Base-by-base conservation (phyloP, 35 echinoderm and acorn worm genomes). In the Heliocidaris erythrogramma region DNA sequence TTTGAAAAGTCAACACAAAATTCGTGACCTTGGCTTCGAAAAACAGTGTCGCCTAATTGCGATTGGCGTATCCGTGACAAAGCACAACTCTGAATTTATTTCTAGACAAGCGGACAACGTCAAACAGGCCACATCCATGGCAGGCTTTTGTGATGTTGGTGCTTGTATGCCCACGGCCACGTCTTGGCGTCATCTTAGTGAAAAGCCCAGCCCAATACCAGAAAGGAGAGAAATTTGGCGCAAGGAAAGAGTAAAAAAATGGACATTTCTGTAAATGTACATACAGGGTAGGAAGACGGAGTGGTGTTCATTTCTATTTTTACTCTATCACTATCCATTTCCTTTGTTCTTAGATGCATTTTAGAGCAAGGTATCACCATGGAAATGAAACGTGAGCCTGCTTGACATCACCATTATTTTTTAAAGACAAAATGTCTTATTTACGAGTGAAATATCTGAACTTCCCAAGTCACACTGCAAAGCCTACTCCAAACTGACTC, bases 41-140 rank as follows among this genome's bases (percentile, higher is more conserved):
- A 78, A 78, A 78, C 65, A n/a, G 65, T 27, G 14, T 78, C 27
- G 65, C 87, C 32, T 13, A 89, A 89, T 48, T 89, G 32, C 87
- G 13, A 48, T 89, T 89, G 87, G 87, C 11, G 47, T 89, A 89
- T 89, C 87, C 87, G 87, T 89, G 87, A 89, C 87, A 89, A 89
- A 89, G 31, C 13, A 17, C 47, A 48, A 89, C 87, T 47, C 31
- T 0, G 9, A 86, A 89, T 47, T 32, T 48, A 89, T 89, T 89
- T 48, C 47, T 89, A 48, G 87, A 5, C 87, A 89, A 48, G 32
- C 31, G 10, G 87, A 48, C 31, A 32, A 47, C 47, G 18, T n/a
- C 87, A 89, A 89, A 89, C 87, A 89, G 47, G 13, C 31, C 4
- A 32, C 31, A 32, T 89, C 87, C 30, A 89, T n/a, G 3, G 14